Evolutionary conservation across 2,888 invertebrate genomes (phyloP), one percentile per base, ranked within the genome.

Genomic region (Metopia argyrocephala): DNA sequence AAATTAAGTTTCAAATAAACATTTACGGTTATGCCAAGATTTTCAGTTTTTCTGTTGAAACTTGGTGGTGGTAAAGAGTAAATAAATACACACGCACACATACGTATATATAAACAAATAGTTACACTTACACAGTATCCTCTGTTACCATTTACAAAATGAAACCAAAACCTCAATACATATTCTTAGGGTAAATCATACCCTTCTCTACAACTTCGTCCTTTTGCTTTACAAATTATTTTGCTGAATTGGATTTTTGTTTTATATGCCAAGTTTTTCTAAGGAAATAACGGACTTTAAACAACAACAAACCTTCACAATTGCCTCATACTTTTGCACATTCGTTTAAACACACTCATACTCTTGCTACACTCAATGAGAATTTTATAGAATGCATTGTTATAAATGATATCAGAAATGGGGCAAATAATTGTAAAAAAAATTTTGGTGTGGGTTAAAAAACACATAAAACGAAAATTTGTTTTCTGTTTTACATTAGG

Each of bases 151-250:
- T 62, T 71, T 45, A 15, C 45, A 62, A 54, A 45, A 50, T 56
- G 45, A 64, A 54, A 28, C 28, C 21, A n/a, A 56, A 65, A 48
- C 56, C 73, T 38, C 64, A 73, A 73, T 64, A 64, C 23, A n/a
- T n/a, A n/a, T n/a, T 48, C 31, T 28, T 71, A 25, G 5, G 62
- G 56, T 54, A 56, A 73, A 64, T 46, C 27, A 28, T 59, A 15
- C 25, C n/a, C n/a, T n/a, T n/a, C n/a, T n/a, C n/a, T n/a, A n/a
- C n/a, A n/a, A n/a, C n/a, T 48, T 3, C 28, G 23, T 46, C 18
- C 48, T n/a, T 23, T 48, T n/a, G n/a, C n/a, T 7, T 23, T 18
- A 56, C 46, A 20, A 12, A 28, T 21, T 38, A 27, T 23, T 38
- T 46, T 25, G 12, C 20, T 3, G 20, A 6, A 3, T 21, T 23